These are phyloP conservation scores for Cichladusa arquata DNA, from an alignment of 2,113 vertebrate species.

Conservation along the genomic window DNA sequence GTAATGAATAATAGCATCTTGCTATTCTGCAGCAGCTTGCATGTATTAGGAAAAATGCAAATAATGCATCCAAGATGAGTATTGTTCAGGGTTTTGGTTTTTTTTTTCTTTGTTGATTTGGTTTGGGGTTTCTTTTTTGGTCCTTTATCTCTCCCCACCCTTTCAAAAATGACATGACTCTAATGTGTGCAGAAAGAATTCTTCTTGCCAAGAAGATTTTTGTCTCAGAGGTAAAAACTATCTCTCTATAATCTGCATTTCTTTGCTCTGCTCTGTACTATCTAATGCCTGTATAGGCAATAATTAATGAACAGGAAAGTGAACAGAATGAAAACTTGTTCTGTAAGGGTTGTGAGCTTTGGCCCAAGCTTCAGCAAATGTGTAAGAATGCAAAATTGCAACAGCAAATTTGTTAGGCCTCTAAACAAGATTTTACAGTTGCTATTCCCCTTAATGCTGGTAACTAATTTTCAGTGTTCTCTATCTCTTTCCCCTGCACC, in stretches of 20 bases:
- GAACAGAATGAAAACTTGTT: not conserved
- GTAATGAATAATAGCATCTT: conserved; percentile 90
- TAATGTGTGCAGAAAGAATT: conserved; percentile 27
- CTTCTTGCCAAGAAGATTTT: conserved; percentile 30
- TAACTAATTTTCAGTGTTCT: not conserved
- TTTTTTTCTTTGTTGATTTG: not conserved
- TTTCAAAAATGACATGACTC: not conserved
- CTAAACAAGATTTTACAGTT: not conserved
- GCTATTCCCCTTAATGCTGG: not conserved
- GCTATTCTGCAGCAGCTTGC: conserved; percentile 56
- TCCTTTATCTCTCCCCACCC: not conserved
- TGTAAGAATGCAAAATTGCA: not conserved
- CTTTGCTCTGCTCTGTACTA: not conserved
- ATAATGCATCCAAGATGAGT: conserved; percentile 17
- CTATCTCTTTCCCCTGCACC: not conserved
- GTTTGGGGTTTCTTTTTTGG: not conserved
- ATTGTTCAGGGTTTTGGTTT: not conserved
- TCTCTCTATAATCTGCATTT: not conserved
- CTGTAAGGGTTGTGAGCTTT: not conserved
- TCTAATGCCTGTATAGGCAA: not conserved
- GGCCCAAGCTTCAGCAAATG: not conserved
- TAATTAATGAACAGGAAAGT: not conserved
- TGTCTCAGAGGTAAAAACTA: conserved; percentile 15
- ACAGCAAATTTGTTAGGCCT: not conserved
- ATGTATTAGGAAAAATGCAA: conserved; percentile 52